Conservation (phyloP, 2,797 vertebrate genomes). For the Takifugu ocellatus region DNA sequence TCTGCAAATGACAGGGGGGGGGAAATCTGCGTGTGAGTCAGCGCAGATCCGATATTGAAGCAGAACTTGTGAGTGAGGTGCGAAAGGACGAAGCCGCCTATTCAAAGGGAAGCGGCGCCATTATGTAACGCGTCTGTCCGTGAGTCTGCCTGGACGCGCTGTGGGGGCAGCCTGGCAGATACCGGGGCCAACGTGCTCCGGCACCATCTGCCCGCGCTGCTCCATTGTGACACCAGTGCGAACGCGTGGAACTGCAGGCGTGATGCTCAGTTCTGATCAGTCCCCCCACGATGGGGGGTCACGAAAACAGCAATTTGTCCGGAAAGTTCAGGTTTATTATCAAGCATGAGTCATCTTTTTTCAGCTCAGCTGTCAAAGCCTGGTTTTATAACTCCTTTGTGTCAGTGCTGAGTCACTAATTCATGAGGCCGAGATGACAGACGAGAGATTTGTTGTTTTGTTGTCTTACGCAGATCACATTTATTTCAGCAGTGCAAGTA, state of each 20-base stretch:
- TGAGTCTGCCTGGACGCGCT: conserved; percentile 4
- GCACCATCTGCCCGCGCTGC: conserved; percentile 39
- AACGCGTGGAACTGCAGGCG: no score
- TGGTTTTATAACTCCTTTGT: conserved; percentile 22
- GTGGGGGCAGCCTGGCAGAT: conserved; percentile 11
- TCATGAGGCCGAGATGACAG: conserved; percentile 10
- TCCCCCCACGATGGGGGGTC: no score
- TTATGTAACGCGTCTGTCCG: conserved; percentile 24
- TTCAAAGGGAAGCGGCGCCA: conserved; percentile 28
- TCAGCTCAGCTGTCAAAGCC: conserved; percentile 18
- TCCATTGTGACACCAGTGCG: no score
- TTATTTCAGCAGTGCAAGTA: conserved; percentile 54
- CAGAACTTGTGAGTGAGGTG: conserved; percentile 31
- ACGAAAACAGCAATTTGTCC: not conserved
- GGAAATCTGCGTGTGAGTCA: conserved; percentile 46
- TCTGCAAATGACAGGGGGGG: conserved; percentile 14
- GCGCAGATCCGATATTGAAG: conserved; percentile 20
- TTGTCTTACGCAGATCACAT: conserved; percentile 12
- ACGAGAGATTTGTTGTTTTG: not conserved
- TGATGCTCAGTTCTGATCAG: not conserved
- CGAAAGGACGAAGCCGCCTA: conserved; percentile 16
- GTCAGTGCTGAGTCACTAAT: conserved; percentile 46
- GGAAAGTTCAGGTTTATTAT: conserved; percentile 31
- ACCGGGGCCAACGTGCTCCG: conserved; percentile 8
- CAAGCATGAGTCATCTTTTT: conserved; percentile 52